These are phyloP conservation scores for Sebastes alutus DNA, from an alignment of 2,797 vertebrate species.

Conservation along the genomic window DNA sequence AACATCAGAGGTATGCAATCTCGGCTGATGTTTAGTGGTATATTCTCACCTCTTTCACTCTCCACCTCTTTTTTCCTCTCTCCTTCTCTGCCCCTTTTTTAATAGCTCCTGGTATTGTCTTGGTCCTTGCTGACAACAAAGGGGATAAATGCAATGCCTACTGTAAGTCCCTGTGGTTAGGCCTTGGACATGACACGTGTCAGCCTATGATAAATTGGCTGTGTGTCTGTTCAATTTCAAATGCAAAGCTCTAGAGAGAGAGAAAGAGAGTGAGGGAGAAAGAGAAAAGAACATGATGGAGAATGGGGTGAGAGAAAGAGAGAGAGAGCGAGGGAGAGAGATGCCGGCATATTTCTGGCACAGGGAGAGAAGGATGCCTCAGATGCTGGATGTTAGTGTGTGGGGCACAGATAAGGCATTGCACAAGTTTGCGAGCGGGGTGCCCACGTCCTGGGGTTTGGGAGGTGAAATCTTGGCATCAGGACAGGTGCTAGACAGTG, in stretches of 20 bases:
- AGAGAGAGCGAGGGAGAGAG: conserved; percentile 58
- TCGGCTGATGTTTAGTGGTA: conserved; percentile 73
- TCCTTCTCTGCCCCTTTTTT: conserved; percentile 72
- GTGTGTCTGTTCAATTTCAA: conserved; percentile 99
- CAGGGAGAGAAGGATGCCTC: conserved; percentile 85
- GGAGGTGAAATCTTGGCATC: conserved; percentile 92
- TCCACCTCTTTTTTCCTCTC: conserved; percentile 55
- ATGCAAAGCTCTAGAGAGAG: conserved; percentile 97
- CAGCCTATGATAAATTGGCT: conserved; percentile 99
- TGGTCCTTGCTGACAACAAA: conserved; percentile 91
- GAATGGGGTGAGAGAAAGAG: conserved; percentile 64
- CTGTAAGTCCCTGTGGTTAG: conserved; percentile 95
- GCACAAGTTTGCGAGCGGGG: conserved; percentile 92
- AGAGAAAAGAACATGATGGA: conserved; percentile 54
- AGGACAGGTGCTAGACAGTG: conserved; percentile 83
- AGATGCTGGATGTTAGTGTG: conserved; percentile 93
- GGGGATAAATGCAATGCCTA: conserved; percentile 93
- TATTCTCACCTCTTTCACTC: conserved; percentile 72
- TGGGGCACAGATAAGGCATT: conserved; percentile 90
- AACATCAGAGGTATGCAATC: conserved; percentile 79
- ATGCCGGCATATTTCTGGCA: conserved; percentile 89
- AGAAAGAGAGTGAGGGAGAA: conserved; percentile 58
- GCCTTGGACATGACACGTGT: conserved; percentile 99
- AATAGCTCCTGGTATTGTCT: conserved; percentile 88
- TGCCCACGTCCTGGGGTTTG: conserved; percentile 89